Conservation (phyloP, 1,140 invertebrate species). For the Eciton burchellii region DNA sequence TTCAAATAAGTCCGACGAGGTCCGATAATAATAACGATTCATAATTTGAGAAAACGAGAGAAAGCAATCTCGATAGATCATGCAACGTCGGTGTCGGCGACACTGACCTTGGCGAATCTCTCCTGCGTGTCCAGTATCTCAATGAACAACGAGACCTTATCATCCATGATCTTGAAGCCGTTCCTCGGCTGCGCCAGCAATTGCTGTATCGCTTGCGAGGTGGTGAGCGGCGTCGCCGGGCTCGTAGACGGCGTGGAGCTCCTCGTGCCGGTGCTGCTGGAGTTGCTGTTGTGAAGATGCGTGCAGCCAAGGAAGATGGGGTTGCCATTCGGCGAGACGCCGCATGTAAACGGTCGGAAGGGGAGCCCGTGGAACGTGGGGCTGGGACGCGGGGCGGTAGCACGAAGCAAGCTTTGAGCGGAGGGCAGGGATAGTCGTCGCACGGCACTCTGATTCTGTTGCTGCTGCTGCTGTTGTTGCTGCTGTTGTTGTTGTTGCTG, state of each 20-base stretch:
- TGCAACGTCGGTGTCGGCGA: slow-evolving; percentile 2
- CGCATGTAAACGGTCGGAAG: slow-evolving; percentile 84
- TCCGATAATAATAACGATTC: background rate
- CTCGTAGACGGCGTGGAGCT: slow-evolving; percentile 85
- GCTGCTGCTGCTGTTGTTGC: slow-evolving; percentile 52
- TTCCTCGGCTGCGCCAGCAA: slow-evolving; percentile 89
- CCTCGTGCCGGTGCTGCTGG: slow-evolving; percentile 74
- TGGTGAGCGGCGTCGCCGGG: slow-evolving; percentile 85
- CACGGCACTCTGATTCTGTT: slow-evolving; percentile 71
- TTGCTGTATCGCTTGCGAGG: slow-evolving; percentile 89
- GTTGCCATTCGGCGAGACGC: slow-evolving; percentile 83
- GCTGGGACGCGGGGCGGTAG: slow-evolving; percentile 86
- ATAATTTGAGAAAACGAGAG: background rate
- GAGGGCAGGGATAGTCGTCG: slow-evolving; percentile 83
- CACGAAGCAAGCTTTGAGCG: slow-evolving; percentile 80
- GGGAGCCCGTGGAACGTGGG: slow-evolving; percentile 88
- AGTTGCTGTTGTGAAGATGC: slow-evolving; percentile 79
- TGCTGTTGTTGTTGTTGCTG: slow-evolving; percentile 60
- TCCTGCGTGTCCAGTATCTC: slow-evolving; percentile 93
- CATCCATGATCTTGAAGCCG: slow-evolving; percentile 90
- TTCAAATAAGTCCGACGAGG: background rate
- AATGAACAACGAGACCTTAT: slow-evolving; percentile 91
- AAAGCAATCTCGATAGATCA: background rate
- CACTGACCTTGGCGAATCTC: slow-evolving; percentile 91
- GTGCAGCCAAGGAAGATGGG: slow-evolving; percentile 85